Evolutionary conservation across 1,140 invertebrate genomes (phyloP).

Genomic region (Grapholita molesta): DNA sequence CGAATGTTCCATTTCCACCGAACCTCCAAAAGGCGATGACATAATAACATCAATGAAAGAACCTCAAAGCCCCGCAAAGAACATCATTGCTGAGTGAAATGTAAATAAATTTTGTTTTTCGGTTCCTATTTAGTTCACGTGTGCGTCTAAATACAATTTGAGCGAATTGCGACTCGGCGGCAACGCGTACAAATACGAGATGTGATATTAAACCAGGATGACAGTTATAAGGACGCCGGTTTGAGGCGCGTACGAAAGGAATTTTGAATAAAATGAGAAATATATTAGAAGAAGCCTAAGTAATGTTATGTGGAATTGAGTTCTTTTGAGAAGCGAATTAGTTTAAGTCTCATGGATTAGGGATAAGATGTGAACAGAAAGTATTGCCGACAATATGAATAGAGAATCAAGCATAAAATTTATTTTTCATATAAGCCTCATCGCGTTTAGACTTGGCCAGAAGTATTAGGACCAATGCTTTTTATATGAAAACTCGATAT

Average conservation of each 20-base stretch:
- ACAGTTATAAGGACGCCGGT: slow-evolving; percentile 59
- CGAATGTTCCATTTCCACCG: no score
- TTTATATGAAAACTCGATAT: no score
- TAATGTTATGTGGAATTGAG: background rate
- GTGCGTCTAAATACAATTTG: slow-evolving; percentile 72
- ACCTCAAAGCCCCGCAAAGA: slow-evolving; percentile 35
- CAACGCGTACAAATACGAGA: slow-evolving; percentile 61
- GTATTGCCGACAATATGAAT: no score
- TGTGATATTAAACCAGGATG: slow-evolving; percentile 72
- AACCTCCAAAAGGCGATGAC: slow-evolving; percentile 22
- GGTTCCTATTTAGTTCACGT: slow-evolving; percentile 65
- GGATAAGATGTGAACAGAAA: no score
- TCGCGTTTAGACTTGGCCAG: no score
- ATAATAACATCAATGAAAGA: slow-evolving; percentile 42
- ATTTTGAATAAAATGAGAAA: slow-evolving; percentile 41
- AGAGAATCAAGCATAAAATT: no score
- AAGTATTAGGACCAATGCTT: no score
- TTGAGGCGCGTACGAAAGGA: slow-evolving; percentile 38
- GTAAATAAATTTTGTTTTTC: slow-evolving; percentile 66
- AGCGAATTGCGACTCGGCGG: slow-evolving; percentile 63
- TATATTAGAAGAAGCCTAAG: slow-evolving; percentile 27
- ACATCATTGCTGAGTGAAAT: slow-evolving; percentile 29
- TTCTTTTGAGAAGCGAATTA: background rate
- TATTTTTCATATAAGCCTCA: no score
- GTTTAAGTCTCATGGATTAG: no score